Conservation (phyloP, 2,113 vertebrate species). For the Tragelaphus strepsiceros region DNA sequence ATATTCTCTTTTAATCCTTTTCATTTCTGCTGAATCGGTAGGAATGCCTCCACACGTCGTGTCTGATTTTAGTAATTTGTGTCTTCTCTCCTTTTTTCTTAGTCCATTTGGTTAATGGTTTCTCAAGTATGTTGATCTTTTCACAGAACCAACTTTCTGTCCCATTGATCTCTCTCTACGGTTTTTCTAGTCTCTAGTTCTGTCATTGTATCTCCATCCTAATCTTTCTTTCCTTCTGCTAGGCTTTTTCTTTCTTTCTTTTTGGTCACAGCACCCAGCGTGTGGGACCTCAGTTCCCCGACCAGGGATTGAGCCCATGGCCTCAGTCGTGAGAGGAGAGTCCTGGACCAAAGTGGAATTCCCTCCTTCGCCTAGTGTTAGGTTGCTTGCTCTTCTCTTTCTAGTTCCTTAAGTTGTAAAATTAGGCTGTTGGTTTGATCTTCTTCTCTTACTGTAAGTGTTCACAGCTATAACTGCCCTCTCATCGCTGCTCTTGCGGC, state of each 20-base stretch:
- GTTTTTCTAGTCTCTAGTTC: background rate
- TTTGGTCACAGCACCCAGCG: background rate
- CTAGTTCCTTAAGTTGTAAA: background rate
- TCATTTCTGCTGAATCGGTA: background rate
- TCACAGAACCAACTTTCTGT: background rate
- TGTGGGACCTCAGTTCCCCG: background rate
- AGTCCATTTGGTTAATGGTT: background rate
- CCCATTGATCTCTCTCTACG: background rate
- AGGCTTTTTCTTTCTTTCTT: background rate
- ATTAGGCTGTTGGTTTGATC: background rate
- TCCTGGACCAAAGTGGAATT: background rate
- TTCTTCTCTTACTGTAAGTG: background rate
- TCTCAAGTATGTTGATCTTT: background rate
- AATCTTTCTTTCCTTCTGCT: background rate
- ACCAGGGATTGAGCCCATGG: fast-evolving
- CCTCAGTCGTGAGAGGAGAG: background rate
- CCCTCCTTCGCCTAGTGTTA: background rate
- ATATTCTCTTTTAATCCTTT: background rate
- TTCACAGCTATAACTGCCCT: background rate
- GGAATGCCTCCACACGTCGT: background rate
- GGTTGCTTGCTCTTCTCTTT: background rate
- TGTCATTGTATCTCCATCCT: background rate
- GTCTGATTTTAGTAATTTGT: background rate
- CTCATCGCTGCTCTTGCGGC: fast-evolving
- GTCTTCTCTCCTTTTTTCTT: background rate